phyloP scores from a whole-genome alignment of 2,888 invertebrate species.

The Oxystoma pomonae region DNA sequence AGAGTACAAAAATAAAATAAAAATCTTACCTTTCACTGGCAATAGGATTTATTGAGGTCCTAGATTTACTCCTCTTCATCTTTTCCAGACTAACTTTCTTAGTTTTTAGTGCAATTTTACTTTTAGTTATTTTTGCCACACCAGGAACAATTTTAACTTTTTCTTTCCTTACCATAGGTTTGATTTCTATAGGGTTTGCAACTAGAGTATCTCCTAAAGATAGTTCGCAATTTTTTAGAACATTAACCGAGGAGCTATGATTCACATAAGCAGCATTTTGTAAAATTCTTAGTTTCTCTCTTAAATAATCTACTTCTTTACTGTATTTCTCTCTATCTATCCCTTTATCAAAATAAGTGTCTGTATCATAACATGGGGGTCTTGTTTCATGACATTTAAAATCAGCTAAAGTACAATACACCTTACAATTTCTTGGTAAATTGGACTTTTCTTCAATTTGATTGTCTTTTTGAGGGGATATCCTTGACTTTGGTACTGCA shows the following conservation, averaged over 20 bases:
- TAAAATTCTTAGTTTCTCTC: conserved; percentile 38
- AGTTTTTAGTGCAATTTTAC: conserved; percentile 28
- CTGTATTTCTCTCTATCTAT: conserved; percentile 38
- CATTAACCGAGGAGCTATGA: neutral
- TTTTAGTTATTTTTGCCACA: conserved; percentile 21
- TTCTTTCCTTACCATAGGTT: conserved; percentile 21
- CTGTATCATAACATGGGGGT: conserved; percentile 37
- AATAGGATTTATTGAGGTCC: conserved; percentile 10
- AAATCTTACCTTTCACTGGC: conserved; percentile 19
- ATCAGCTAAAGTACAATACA: conserved; percentile 29
- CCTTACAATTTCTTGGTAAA: conserved; percentile 20
- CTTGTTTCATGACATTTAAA: conserved; percentile 27
- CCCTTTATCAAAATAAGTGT: conserved; percentile 42
- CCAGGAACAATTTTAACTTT: conserved; percentile 15
- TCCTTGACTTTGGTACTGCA: conserved; percentile 15
- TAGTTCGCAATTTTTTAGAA: neutral
- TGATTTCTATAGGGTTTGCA: conserved; percentile 19
- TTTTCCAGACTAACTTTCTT: conserved; percentile 22
- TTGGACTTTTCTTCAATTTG: conserved; percentile 22
- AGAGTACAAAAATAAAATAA: too few species aligned
- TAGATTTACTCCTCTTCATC: conserved; percentile 22
- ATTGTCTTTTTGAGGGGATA: conserved; percentile 21
- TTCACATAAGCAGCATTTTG: conserved; percentile 28
- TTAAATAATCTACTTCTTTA: conserved; percentile 40
- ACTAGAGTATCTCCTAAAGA: conserved; percentile 12